phyloP scores from a whole-genome alignment of 2,888 invertebrate species.

The Tenthredo distinguenda region DNA sequence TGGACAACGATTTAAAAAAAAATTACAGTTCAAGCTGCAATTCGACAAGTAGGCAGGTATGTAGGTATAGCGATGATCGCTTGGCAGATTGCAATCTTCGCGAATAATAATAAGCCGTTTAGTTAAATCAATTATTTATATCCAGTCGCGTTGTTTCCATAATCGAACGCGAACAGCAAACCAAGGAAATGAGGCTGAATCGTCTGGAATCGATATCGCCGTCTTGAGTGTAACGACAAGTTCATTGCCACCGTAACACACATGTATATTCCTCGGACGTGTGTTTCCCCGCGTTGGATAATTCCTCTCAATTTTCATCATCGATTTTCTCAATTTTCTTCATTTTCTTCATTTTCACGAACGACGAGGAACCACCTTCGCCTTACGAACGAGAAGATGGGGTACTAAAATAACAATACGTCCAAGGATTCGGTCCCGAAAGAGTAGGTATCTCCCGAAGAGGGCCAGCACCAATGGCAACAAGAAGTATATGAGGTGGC shows the following conservation, averaged over 20 bases:
- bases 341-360: background rate
- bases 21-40: background rate
- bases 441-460: background rate
- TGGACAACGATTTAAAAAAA: background rate
- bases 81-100: background rate
- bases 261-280: too few species aligned
- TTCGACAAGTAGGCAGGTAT: background rate
- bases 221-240: background rate
- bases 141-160: slow-evolving; percentile 34
- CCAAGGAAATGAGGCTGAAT: slow-evolving; percentile 18
- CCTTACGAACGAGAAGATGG: slow-evolving; percentile 53
- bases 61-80: background rate
- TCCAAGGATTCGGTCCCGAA: slow-evolving; percentile 49
- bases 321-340: background rate
- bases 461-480: background rate
- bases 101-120: background rate
- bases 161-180: slow-evolving; percentile 1
- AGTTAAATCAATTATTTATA: slow-evolving; percentile 39
- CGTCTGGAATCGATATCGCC: slow-evolving; percentile 3
- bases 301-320: background rate
- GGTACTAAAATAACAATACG: slow-evolving; percentile 68
- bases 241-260: background rate
- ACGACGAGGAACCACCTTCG: too few species aligned
- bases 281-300: background rate
- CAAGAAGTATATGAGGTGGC: slow-evolving; percentile 40